Evolutionary conservation across 2,888 invertebrate genomes (phyloP).

Genomic region (Rapana venosa): DNA sequence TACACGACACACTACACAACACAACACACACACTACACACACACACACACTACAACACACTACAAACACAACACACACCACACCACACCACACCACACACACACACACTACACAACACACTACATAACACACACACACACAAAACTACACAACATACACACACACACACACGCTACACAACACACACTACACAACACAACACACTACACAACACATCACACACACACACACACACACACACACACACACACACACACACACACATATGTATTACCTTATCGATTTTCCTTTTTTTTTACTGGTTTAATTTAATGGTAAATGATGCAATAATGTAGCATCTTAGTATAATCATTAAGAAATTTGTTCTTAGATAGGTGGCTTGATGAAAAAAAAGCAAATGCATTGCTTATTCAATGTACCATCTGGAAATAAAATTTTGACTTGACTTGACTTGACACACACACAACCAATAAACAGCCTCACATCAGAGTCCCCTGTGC

Average conservation of each 20-base stretch:
- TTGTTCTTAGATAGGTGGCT: too few species aligned
- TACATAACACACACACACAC: not conserved
- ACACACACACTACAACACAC: not conserved
- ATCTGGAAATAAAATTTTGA: too few species aligned
- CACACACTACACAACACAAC: conserved; percentile 28
- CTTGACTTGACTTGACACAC: too few species aligned
- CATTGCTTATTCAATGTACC: too few species aligned
- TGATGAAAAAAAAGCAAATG: too few species aligned
- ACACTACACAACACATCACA: conserved; percentile 19
- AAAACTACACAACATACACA: not conserved
- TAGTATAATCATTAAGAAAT: too few species aligned
- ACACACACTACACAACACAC: not conserved
- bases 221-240: conserved; percentile 25
- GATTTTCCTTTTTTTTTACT: too few species aligned
- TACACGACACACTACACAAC: not conserved
- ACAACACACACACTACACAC: not conserved
- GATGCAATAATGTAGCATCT: too few species aligned
- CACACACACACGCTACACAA: conserved; percentile 20
- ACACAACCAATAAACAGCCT: conserved; percentile 5
- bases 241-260: conserved; percentile 18
- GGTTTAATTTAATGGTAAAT: too few species aligned
- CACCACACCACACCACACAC: not conserved
- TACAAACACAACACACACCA: not conserved
- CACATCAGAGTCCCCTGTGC: conserved; percentile 55
- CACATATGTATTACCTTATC: too few species aligned